Evolutionary conservation across 1,140 invertebrate species (phyloP), one percentile per base, ranked within the genome.

Genomic region (Chrysoperla carnea): DNA sequence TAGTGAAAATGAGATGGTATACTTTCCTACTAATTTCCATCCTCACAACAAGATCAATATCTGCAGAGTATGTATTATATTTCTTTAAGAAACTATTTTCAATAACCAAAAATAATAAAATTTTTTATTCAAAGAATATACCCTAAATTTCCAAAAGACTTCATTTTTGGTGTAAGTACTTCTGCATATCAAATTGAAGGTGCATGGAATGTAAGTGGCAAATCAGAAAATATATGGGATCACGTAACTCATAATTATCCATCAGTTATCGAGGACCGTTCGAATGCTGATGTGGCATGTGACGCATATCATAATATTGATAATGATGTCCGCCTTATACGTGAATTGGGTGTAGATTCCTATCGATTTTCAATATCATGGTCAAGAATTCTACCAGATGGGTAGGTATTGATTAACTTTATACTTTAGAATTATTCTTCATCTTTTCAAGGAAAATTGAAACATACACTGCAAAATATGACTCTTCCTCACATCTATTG

Each of bases 341-440:
- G 68, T 47, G 51, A 57, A 12, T 48, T 70, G 17, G 64, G 64
- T 6, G 68, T 71, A 4, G 48, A 60, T 37, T 61, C 57, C 40
- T 68, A 68, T 40, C 59, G 75, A 23, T 67, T 76, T 52, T 79
- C 75, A 0, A 58, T 79, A 42, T 70, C 71, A 9, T 78, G 75
- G 75, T 44, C 68, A 2, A 50, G 72, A 40, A 44, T 58, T 31
- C 45, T 58, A 28, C 56, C 56, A 11, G 41, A 23, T 23, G 17
- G 17, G 17, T 23, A 23, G 5, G n/a, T n/a, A n/a, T n/a, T n/a
- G n/a, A n/a, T n/a, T n/a, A n/a, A n/a, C n/a, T n/a, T n/a, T n/a
- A n/a, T n/a, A n/a, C n/a, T n/a, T n/a, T n/a, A n/a, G n/a, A n/a
- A n/a, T n/a, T n/a, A n/a, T n/a, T n/a, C n/a, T n/a, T n/a, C n/a